phyloP scores from a whole-genome alignment of 30 jellyfish, hydroid and myxozoan species.

The Haliclystus octoradiatus region DNA sequence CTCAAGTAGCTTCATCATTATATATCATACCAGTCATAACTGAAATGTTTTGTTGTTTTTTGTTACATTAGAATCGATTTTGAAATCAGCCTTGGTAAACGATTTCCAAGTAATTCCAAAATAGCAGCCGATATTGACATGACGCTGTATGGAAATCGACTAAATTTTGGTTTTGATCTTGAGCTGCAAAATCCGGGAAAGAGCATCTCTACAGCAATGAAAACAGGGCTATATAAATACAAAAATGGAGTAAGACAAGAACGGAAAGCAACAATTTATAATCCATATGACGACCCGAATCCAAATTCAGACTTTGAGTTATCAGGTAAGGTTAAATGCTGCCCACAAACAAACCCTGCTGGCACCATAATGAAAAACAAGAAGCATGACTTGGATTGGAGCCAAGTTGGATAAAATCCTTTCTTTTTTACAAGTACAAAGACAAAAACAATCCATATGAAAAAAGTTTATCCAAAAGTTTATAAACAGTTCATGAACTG shows the following conservation, averaged over 20 bases:
- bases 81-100: constrained; percentile 87
- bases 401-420: too few species aligned
- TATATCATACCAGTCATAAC: too few species aligned
- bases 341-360: too few species aligned
- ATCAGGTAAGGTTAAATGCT: constrained; percentile 72
- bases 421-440: too few species aligned
- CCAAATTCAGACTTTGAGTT: constrained; percentile 91
- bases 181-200: constrained; percentile 57
- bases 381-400: too few species aligned
- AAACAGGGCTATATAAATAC: constrained; percentile 73
- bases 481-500: too few species aligned
- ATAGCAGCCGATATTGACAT: constrained; percentile 93
- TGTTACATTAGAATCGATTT: constrained; percentile 79
- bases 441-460: too few species aligned
- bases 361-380: too few species aligned
- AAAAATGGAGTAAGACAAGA: constrained; percentile 77
- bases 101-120: constrained; percentile 70
- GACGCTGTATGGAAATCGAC: constrained; percentile 77
- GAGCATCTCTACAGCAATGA: constrained; percentile 65
- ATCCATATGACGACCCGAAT: constrained; percentile 85
- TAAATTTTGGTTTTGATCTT: constrained; percentile 62
- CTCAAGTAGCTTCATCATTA: too few species aligned
- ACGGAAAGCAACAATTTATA: constrained; percentile 59
- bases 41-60: too few species aligned
- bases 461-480: too few species aligned